Base-by-base conservation (phyloP, 2,888 invertebrate genomes). In the Aporophyla lueneburgensis region DNA sequence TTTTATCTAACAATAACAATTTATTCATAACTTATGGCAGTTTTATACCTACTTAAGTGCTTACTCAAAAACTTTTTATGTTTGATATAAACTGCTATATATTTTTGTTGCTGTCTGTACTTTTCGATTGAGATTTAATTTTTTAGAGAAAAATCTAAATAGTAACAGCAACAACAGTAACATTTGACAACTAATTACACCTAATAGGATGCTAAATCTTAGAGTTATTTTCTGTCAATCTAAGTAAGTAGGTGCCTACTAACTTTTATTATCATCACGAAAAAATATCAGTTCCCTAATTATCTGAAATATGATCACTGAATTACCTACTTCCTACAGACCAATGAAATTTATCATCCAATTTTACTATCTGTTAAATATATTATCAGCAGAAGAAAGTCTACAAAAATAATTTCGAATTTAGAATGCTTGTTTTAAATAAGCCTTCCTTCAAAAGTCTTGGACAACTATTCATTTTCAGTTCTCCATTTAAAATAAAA, bases 71-170 rank as follows among this genome's bases (percentile, higher is more conserved):
- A 7, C 9, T 19, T 54, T 24, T 19, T 7, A 24, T 40, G 4
- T 0, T 27, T 43, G 2, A 21, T 49, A 10, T 16, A 43, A n/a
- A 40, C 43, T 73, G 51, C 2, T 1, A 24, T 14, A n/a, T 1
- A n/a, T 46, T 49, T 73, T 62, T 61, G 27, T 61, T 4, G 33
- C 10, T 24, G n/a, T 62, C 53, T 74, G 61, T 62, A 62, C 46
- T 74, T n/a, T 27, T 33, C 6, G n/a, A n/a, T n/a, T n/a, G n/a
- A n/a, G n/a, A n/a, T n/a, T n/a, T n/a, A n/a, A n/a, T n/a, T 63
- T 49, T 12, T 24, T n/a, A 21, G 14, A 16, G 19, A 21, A n/a
- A 68, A 63, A 40, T 6, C 10, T 10, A 40, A n/a, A 67, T 9
- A 0, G 6, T n/a, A n/a, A n/a, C n/a, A n/a, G n/a, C n/a, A n/a